Evolutionary conservation across 2,113 vertebrate species (phyloP).

Genomic region (Urocynchramus pylzowi): DNA sequence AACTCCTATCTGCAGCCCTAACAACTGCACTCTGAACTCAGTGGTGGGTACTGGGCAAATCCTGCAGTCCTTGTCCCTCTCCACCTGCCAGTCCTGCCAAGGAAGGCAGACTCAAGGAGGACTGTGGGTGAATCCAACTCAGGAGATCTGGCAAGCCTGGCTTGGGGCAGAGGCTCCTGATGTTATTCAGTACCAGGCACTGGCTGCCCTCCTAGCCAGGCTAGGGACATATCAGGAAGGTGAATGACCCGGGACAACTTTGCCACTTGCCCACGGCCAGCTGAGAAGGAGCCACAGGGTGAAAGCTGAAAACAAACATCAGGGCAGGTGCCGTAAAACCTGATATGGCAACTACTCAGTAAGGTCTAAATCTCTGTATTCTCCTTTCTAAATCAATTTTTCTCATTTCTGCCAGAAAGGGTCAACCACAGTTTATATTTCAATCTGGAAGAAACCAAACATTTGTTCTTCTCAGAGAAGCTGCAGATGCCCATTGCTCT

Average conservation of each 20-base stretch:
- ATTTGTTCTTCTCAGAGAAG: neutral
- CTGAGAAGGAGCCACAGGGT: neutral
- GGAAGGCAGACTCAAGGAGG: neutral
- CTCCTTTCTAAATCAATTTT: neutral
- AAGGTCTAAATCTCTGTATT: neutral
- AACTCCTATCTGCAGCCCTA: neutral
- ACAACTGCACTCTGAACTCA: neutral
- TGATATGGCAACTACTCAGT: neutral
- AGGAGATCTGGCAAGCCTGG: neutral
- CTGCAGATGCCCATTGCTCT: neutral
- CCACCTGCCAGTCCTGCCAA: neutral
- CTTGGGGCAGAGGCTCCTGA: neutral
- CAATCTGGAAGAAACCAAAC: neutral
- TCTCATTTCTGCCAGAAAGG: neutral
- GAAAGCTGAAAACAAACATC: neutral
- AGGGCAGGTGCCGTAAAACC: neutral
- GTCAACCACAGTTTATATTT: neutral
- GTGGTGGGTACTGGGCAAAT: neutral
- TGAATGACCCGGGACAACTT: neutral
- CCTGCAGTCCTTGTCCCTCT: neutral
- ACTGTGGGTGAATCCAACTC: neutral
- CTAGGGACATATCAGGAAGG: neutral
- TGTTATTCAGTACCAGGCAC: neutral
- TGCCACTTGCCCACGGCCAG: neutral
- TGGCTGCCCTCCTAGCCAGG: neutral